Conservation (phyloP, 2,113 vertebrate genomes). For the Urocolius indicus region DNA sequence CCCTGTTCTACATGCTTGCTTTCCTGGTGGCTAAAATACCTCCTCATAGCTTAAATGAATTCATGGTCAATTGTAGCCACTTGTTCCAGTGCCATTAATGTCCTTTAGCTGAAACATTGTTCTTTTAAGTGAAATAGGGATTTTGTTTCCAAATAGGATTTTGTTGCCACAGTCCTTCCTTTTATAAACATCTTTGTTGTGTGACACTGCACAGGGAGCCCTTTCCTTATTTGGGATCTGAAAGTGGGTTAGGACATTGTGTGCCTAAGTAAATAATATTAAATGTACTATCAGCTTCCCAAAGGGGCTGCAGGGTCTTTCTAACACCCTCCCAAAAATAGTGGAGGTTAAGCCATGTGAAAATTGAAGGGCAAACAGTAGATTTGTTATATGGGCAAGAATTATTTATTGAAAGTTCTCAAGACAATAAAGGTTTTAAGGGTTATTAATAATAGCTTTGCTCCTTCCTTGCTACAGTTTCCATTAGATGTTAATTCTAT, state of each 20-base stretch:
- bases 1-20: not conserved
- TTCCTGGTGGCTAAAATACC: not conserved
- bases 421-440: slow-evolving; percentile 3
- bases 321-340: not conserved
- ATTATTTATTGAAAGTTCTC: slow-evolving; percentile 5
- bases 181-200: not conserved
- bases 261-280: not conserved
- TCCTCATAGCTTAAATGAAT: not conserved
- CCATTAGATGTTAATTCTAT: not conserved
- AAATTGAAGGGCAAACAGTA: not conserved
- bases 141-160: not conserved
- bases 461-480: not conserved
- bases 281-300: not conserved
- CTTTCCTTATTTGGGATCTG: not conserved
- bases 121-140: not conserved
- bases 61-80: not conserved
- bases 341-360: not conserved
- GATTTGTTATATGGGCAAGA: not conserved
- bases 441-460: not conserved
- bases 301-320: not conserved
- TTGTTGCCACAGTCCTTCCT: not conserved
- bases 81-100: not conserved
- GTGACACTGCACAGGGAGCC: not conserved
- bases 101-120: not conserved
- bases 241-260: not conserved